Base-by-base conservation (phyloP, 2,113 vertebrate species). In the Tetrao urogallus region DNA sequence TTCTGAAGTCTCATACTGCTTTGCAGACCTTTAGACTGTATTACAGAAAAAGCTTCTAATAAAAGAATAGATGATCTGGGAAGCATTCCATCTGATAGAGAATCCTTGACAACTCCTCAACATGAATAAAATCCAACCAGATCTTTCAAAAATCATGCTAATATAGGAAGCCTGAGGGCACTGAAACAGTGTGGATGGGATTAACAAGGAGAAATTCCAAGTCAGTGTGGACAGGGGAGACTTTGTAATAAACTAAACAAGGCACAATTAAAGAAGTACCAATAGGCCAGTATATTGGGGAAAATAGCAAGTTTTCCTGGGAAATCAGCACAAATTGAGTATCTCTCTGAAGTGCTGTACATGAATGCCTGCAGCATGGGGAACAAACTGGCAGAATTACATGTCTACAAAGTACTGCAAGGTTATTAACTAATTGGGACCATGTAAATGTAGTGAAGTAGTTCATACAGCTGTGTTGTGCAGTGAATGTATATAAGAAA, bases 351-450 rank as follows among this genome's bases (percentile, higher is more conserved):
- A 76, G 10, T 45, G 10, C 8, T 75, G 8, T 13, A 42, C 7
- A 10, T 9, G 12, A 64, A 20, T 43, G 30, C 27, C 32, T 71
- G 27, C 36, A 43, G 8, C 11, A 5, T 13, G 8, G 28, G 57
- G 11, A 42, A 45, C 4, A 78, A 67, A 63, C 7, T 63, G 30
- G 38, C 80, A 6, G 25, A 74, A 43, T 17, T 45, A 36, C 12
- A 78, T 1, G 1, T 75, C 14, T 58, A 14, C 0, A 0, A 48
- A 42, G 17, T 61, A 17, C 48, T 65, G 45, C 8, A 71, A 21
- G 5, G 2, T 13, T 80, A 34, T 42, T 54, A 82, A 57, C 24
- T 60, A 2, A 2, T 5, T 57, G n/a, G 48, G 21, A 86, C 52
- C 43, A 42, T 19, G 63, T 12, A 88, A 5, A n/a, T 38, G 19